Evolutionary conservation across 2,797 vertebrate species (phyloP), one percentile per base, ranked within the genome.

Genomic region (Steatocranus sp.): DNA sequence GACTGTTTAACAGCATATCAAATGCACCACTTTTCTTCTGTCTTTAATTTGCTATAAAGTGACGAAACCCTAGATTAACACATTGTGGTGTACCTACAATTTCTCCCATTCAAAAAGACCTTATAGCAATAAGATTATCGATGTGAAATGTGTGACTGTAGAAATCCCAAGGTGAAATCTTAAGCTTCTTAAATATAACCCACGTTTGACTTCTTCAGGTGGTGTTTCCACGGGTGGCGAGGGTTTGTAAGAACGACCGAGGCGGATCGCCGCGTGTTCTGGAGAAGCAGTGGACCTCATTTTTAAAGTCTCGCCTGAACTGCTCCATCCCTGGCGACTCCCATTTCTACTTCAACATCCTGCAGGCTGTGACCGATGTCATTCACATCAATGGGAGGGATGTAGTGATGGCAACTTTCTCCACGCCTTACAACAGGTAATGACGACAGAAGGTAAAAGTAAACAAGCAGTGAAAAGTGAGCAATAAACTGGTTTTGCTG

Each of bases 231-330:
- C 96, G 98, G 56, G 99, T 99, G 91, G 99, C 98, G 75, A 96
- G 99, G 87, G 98, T 99, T 63, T 99, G 98, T 88, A 99, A 99
- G 95, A 99, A 98, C 15, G 99, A 99, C 94, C 97, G 97, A 70
- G 98, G 99, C 5, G 99, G 99, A 86, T 99, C 99, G 6, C 99
- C 99, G 14, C 97, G 99, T 11, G 99, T 99, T 43, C 95, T 99
- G 93, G 99, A 99, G 95, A 99, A 99, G 91, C 98, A 99, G 92
- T 99, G 99, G 99, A 99, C 99, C 5, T 99, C 98, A 2, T 99
- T 99, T 90, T 96, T 99, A 43, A 99, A 99, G 94, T 97, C 98
- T 54, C 97, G 99, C 11, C 92, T 99, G 76, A 99, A 99, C 95
- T 99, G 99, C 94, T 99, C 99, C 15, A 99, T 99, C 92, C 99